These are phyloP conservation scores for Cordilura impudica DNA, from an alignment of 2,888 invertebrate species.

Conservation along the genomic window DNA sequence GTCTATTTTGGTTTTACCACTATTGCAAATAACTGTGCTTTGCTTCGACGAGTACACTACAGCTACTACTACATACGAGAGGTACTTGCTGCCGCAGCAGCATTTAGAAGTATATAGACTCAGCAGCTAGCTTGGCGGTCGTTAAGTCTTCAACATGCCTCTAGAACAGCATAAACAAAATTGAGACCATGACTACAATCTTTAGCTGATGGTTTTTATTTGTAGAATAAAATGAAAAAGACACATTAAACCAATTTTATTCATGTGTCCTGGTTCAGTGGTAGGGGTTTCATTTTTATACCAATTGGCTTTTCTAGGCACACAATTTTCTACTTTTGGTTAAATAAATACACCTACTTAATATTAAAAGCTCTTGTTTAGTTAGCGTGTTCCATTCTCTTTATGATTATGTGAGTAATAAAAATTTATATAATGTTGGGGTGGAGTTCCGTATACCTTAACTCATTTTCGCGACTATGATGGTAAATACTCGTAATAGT, in stretches of 20 bases:
- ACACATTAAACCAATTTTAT: conserved; percentile 3
- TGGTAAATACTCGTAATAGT: neutral
- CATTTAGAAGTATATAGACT: neutral
- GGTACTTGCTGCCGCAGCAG: neutral
- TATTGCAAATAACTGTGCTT: neutral
- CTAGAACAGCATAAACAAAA: neutral
- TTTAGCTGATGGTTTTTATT: conserved; percentile 22
- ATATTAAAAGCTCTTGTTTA: neutral
- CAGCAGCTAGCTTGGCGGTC: neutral
- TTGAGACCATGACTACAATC: conserved; percentile 22
- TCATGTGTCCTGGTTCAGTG: conserved; percentile 8
- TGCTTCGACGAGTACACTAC: neutral
- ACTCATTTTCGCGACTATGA: neutral
- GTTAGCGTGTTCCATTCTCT: neutral
- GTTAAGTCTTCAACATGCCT: conserved; percentile 29
- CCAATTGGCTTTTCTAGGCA: conserved; percentile 16
- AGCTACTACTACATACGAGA: neutral
- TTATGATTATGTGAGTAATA: neutral
- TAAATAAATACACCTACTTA: conserved; percentile 11
- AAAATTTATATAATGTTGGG: neutral
- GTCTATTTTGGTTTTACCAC: conserved; percentile 16
- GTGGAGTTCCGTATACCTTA: neutral
- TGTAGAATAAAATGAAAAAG: neutral
- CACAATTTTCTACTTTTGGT: neutral
- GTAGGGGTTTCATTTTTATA: conserved; percentile 10